A percentile compares a stretch with the other conserved stretches of the same genome.
Conservation (phyloP, 2,888 invertebrate species). For the Amphimallon solstitiale region DNA sequence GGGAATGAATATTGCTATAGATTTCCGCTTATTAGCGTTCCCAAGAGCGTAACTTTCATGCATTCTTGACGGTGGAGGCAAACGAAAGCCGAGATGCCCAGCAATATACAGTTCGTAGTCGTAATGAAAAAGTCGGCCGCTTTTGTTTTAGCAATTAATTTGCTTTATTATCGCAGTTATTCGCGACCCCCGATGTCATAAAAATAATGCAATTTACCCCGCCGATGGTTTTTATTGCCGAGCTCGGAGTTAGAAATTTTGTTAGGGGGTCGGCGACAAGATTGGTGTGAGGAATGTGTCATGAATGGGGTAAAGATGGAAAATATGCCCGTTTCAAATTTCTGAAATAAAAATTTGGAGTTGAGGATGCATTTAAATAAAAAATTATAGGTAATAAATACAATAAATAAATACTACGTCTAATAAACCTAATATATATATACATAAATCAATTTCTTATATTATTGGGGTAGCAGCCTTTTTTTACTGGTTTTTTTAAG, state of each 20-base stretch:
- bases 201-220: conserved; percentile 42
- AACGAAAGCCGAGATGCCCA: not conserved
- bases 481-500: too few species aligned
- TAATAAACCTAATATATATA: too few species aligned
- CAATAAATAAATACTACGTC: too few species aligned
- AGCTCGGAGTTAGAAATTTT: not conserved
- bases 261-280: not conserved
- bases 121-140: conserved; percentile 41
- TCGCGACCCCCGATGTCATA: conserved; percentile 38
- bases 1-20: conserved; percentile 11
- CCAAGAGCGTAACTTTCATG: conserved; percentile 4
- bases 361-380: too few species aligned
- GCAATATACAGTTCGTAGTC: conserved; percentile 16
- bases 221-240: conserved; percentile 35
- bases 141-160: conserved; percentile 42
- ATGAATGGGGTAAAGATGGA: not conserved
- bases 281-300: not conserved
- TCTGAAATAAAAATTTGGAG: too few species aligned
- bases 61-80: not conserved
- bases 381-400: too few species aligned
- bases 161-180: conserved; percentile 42
- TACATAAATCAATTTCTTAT: too few species aligned
- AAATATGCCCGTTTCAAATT: not conserved
- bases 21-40: conserved; percentile 10
- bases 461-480: too few species aligned